Conservation (phyloP, 2,113 vertebrate genomes). For the Psophia crepitans region DNA sequence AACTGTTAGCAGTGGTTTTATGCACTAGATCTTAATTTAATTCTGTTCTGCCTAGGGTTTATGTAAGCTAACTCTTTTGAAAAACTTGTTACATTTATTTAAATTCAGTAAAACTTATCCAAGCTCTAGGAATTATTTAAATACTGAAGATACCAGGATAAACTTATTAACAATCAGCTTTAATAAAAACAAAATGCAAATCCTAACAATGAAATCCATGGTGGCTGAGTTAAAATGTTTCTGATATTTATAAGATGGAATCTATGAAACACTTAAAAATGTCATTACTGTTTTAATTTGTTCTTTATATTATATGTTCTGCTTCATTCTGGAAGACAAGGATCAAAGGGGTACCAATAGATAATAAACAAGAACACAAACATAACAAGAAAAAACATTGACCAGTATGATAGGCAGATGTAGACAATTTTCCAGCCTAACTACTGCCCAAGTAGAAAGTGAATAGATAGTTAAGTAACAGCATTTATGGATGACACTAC, state of each 20-base stretch:
- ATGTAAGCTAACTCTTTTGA: not conserved
- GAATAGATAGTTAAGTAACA: not conserved
- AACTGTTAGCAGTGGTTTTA: not conserved
- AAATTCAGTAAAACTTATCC: not conserved
- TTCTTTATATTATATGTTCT: not conserved
- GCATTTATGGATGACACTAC: not conserved
- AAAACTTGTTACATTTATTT: not conserved
- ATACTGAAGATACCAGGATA: not conserved
- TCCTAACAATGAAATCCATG: not conserved
- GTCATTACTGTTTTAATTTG: not conserved
- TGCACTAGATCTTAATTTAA: not conserved
- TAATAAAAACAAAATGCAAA: not conserved
- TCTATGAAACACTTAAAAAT: not conserved
- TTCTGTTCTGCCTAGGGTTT: not conserved
- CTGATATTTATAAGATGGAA: not conserved
- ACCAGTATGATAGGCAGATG: not conserved
- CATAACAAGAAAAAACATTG: not conserved
- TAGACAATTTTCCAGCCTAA: not conserved
- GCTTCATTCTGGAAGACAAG: not conserved
- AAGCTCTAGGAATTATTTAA: not conserved
- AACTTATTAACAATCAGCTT: not conserved
- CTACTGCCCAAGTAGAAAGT: not conserved
- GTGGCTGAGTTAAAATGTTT: not conserved
- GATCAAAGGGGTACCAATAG: not conserved
- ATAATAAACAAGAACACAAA: not conserved